These are phyloP conservation scores for Ochotona princeps DNA, from an alignment of 2,113 vertebrate genomes.

Conservation along the genomic window DNA sequence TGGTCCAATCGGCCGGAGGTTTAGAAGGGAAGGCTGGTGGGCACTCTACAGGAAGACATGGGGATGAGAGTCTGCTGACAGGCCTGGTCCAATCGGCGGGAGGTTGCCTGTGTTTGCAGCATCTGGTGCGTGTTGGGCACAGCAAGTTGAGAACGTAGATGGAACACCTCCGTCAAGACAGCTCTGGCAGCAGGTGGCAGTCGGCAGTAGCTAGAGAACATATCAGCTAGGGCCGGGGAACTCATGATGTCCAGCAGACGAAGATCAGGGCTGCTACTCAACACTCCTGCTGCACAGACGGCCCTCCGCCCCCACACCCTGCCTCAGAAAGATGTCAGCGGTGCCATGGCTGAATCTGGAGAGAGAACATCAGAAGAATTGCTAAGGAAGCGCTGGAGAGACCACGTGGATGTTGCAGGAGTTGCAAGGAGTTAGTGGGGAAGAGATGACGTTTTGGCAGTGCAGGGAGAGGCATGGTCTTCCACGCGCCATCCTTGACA, in stretches of 20 bases:
- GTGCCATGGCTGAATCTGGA: background rate
- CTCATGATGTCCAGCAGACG: too few species aligned
- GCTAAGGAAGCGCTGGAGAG: background rate
- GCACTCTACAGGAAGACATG: rapidly evolving
- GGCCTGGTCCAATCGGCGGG: background rate
- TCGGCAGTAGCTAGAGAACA: too few species aligned
- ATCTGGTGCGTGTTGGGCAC: background rate
- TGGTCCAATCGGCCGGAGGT: too few species aligned
- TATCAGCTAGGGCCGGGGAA: rapidly evolving
- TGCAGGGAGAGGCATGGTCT: rapidly evolving
- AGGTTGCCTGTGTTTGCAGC: background rate
- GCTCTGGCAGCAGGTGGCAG: background rate
- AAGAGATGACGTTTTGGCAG: background rate
- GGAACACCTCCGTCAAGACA: background rate
- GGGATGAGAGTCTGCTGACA: too few species aligned
- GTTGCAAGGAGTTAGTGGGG: rapidly evolving
- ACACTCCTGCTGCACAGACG: rapidly evolving
- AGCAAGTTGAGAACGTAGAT: background rate
- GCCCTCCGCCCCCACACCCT: too few species aligned
- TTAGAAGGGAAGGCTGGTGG: background rate
- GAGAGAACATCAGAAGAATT: background rate
- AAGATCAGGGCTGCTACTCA: too few species aligned
- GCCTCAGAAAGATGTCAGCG: background rate
- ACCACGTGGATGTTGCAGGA: too few species aligned
- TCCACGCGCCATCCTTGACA: too few species aligned